phyloP scores from a whole-genome alignment of 2,888 invertebrate species.

The Ditula angustiorana region DNA sequence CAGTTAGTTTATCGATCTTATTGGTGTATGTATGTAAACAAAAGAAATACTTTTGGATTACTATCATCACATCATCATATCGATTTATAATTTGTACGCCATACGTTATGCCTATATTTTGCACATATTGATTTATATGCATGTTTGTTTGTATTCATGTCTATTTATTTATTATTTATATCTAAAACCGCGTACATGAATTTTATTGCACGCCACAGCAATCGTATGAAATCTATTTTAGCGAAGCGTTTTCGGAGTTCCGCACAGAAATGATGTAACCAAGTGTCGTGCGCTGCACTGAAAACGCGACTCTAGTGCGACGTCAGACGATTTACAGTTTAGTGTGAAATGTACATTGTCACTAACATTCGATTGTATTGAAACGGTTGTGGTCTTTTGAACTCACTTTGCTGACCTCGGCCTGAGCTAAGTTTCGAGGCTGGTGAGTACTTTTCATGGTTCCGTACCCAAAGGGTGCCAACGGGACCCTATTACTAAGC shows the following conservation, averaged over 20 bases:
- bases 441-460: not conserved
- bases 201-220: conserved; percentile 35
- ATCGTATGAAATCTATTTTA: conserved; percentile 43
- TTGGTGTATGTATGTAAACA: too few species aligned
- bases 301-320: not conserved
- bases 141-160: too few species aligned
- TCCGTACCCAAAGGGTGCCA: too few species aligned
- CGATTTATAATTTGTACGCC: too few species aligned
- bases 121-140: too few species aligned
- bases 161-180: too few species aligned
- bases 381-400: conserved; percentile 34
- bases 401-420: conserved; percentile 34
- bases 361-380: conserved; percentile 23
- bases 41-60: too few species aligned
- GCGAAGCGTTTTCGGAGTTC: conserved; percentile 38
- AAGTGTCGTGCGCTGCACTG: conserved; percentile 17
- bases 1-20: too few species aligned
- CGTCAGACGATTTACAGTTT: not conserved
- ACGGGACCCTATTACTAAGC: too few species aligned
- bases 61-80: too few species aligned
- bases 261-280: conserved; percentile 41
- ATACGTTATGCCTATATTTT: too few species aligned
- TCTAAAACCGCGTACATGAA: not conserved
- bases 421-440: not conserved
- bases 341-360: conserved; percentile 8